Evolutionary conservation across 1,140 invertebrate species (phyloP), one percentile per base, ranked within the genome.

Genomic region (Bilobella aurantiaca): DNA sequence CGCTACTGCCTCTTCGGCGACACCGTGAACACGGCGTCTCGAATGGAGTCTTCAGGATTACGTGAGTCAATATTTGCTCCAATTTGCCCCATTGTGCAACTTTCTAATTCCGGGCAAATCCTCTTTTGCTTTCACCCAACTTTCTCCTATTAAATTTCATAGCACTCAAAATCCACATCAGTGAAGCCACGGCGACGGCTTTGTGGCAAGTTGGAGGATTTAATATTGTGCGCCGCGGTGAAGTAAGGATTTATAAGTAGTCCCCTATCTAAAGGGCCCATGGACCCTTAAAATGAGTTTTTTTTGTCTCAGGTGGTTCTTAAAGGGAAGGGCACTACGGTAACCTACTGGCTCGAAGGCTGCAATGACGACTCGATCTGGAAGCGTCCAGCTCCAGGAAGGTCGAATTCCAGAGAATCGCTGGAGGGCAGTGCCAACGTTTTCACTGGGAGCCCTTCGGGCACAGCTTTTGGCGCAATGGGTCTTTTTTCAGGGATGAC

Each of bases 41-140:
- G 93, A 58, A 95, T 96, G 92, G 93, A 96, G 79, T 94, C 91
- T 0, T 92, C 87, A 34, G 90, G 91, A 32, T 82, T 84, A 69
- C 81, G 85, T 87, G 74, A 81, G 78, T 76, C 21, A 32, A 25
- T 34, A 28, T 23, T 32, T 42, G 8, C 8, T 56, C 2, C 8
- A 56, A 23, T 56, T 56, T 56, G 8, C 14, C 5, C 49, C 25
- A 14, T 56, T 23, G 25, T 12, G 8, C 21, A 58, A 23, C 12
- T 27, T 23, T 58, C 57, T 27, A 5, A 5, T 31, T 58, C 29
- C 31, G 14, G 3, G 8, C 49, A 16, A 23, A 12, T 53, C 49
- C 49, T 18, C 34, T 42, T 42, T 42, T 12, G 18, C 34, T 42
- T 42, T 42, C 8, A 42, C 18, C 34, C 18, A 42, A 42, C 34